Percentiles rank a stretch among this genome's conserved stretches.
Conservation (phyloP, 2,888 invertebrate genomes). For the Caradrina kadenii region DNA sequence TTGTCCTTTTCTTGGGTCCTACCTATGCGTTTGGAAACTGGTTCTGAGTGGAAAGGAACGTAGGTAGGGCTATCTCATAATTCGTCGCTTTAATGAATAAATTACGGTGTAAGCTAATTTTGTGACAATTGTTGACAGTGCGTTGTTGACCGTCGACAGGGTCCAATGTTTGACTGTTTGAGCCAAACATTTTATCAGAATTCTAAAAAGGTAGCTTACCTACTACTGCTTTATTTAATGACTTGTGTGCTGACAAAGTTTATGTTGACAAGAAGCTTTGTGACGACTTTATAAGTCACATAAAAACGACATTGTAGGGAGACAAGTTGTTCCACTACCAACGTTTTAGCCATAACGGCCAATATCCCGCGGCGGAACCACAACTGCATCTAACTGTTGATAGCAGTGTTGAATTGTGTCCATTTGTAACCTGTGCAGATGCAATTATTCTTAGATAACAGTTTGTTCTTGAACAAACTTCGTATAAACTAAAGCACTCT, state of each 20-base stretch:
- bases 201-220: slow-evolving; percentile 42
- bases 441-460: slow-evolving; percentile 72
- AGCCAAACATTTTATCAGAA: slow-evolving; percentile 49
- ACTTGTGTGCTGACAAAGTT: slow-evolving; percentile 32
- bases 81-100: slow-evolving; percentile 39
- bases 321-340: slow-evolving; percentile 52
- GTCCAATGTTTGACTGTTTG: slow-evolving; percentile 36
- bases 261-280: slow-evolving; percentile 41
- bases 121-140: slow-evolving; percentile 34
- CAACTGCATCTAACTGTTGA: slow-evolving; percentile 73
- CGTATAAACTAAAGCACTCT: slow-evolving; percentile 37
- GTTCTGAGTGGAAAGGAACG: slow-evolving; percentile 37
- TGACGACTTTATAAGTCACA: slow-evolving; percentile 44
- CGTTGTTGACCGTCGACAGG: slow-evolving; percentile 46
- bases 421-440: slow-evolving; percentile 74
- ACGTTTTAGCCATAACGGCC: slow-evolving; percentile 46
- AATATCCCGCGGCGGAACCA: slow-evolving; percentile 63
- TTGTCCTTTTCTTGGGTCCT: slow-evolving; percentile 66
- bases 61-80: slow-evolving; percentile 28
- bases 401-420: slow-evolving; percentile 76
- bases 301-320: slow-evolving; percentile 47
- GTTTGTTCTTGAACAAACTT: slow-evolving; percentile 64
- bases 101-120: slow-evolving; percentile 45
- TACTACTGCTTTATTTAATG: slow-evolving; percentile 52
- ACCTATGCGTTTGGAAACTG: slow-evolving; percentile 56